Conservation (phyloP, 2,797 vertebrate species). For the Borostomias antarcticus region DNA sequence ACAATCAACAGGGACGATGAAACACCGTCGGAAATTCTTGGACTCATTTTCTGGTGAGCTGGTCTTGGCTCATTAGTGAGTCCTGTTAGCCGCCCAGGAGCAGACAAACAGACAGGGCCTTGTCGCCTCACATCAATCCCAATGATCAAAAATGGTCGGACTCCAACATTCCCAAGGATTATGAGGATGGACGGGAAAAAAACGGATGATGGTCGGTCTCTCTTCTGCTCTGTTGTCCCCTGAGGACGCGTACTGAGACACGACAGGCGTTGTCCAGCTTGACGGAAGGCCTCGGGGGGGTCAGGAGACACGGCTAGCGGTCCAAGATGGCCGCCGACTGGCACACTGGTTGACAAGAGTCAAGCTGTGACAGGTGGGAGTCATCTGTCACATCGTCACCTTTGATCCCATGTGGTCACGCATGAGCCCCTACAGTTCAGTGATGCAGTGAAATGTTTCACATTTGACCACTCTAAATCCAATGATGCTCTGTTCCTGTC, state of each 20-base stretch:
- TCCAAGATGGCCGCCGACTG: slow-evolving; percentile 18
- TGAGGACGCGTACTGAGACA: slow-evolving; percentile 28
- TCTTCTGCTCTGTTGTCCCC: slow-evolving; percentile 24
- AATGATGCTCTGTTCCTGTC: slow-evolving; percentile 25
- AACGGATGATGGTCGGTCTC: slow-evolving; percentile 29
- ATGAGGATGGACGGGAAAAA: slow-evolving; percentile 48
- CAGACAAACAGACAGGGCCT: slow-evolving; percentile 76
- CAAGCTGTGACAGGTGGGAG: not conserved
- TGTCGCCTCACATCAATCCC: slow-evolving; percentile 84
- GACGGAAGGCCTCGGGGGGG: slow-evolving; percentile 29
- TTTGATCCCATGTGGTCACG: no score
- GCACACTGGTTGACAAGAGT: slow-evolving; percentile 36
- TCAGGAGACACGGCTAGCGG: slow-evolving; percentile 28
- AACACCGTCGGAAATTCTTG: slow-evolving; percentile 21
- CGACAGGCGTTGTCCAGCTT: slow-evolving; percentile 19
- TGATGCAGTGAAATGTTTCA: not conserved
- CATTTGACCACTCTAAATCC: not conserved
- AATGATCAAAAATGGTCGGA: slow-evolving; percentile 59
- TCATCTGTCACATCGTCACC: not conserved
- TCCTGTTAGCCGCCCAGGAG: slow-evolving; percentile 71
- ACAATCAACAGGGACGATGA: slow-evolving; percentile 22
- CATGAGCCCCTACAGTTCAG: no score
- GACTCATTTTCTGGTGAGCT: slow-evolving; percentile 32
- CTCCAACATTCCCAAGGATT: slow-evolving; percentile 55
- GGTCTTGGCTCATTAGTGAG: slow-evolving; percentile 80